Evolutionary conservation across 2,797 vertebrate genomes (phyloP).

Genomic region (Zenarchopterus dispar): DNA sequence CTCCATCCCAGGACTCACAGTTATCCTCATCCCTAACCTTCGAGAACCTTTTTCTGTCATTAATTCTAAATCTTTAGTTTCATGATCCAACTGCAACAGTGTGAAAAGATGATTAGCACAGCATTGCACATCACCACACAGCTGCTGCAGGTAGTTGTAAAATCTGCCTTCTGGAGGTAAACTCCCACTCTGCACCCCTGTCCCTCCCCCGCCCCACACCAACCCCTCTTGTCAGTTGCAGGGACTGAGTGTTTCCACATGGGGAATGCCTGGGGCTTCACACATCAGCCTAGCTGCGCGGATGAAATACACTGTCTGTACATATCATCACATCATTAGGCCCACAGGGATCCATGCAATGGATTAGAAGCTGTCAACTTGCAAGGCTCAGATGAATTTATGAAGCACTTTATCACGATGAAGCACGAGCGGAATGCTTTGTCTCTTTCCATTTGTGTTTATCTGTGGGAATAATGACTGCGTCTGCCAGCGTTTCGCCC

Average conservation of each 20-base stretch:
- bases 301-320: constrained; percentile 74
- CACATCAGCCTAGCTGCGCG: constrained; percentile 56
- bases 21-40: no score
- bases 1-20: no score
- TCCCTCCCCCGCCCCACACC: constrained; percentile 16
- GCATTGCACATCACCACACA: constrained; percentile 3
- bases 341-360: constrained; percentile 70
- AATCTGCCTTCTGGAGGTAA: constrained; percentile 36
- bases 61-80: not conserved
- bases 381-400: constrained; percentile 71
- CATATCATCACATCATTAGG: constrained; percentile 79
- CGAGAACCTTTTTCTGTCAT: no score
- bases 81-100: not conserved
- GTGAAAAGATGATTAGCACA: not conserved
- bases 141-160: constrained; percentile 46
- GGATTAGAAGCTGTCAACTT: constrained; percentile 75
- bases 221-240: constrained; percentile 44
- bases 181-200: constrained; percentile 30
- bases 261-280: constrained; percentile 64
- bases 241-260: constrained; percentile 76
- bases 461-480: constrained; percentile 61
- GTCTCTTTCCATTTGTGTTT: constrained; percentile 70
- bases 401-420: constrained; percentile 73
- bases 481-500: constrained; percentile 28
- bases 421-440: constrained; percentile 69